A percentile compares a stretch with the other conserved stretches of the same genome.
Evolutionary conservation across 1,140 invertebrate genomes (phyloP).

Genomic region (Harpegnathos saltator): DNA sequence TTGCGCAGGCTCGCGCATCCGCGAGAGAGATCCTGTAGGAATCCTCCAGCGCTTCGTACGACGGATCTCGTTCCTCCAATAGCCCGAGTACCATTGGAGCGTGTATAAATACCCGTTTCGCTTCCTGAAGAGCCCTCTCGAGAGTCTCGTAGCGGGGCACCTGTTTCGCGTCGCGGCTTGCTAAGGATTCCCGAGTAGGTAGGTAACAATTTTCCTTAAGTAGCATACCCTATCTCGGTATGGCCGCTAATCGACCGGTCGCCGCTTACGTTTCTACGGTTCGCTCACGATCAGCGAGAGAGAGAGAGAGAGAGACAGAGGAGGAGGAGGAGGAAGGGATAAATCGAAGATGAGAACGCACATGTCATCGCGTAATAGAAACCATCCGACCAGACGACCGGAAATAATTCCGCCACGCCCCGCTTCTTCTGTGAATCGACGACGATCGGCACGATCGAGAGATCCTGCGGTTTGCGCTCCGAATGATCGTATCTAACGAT

Average conservation of each 20-base stretch:
- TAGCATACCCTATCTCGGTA: constrained; percentile 57
- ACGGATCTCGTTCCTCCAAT: constrained; percentile 18
- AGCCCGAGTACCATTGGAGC: not conserved
- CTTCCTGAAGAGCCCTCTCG: constrained; percentile 45
- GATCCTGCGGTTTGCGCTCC: constrained; percentile 10
- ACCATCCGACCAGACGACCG: constrained; percentile 60
- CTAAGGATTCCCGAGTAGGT: constrained; percentile 51
- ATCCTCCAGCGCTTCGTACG: not conserved
- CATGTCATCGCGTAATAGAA: constrained; percentile 61
- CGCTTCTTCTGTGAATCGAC: not conserved
- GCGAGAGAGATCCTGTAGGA: not conserved
- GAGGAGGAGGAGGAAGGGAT: constrained; percentile 5
- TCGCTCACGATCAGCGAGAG: not conserved
- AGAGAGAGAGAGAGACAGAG: not conserved
- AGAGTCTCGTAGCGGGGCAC: constrained; percentile 1
- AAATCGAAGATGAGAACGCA: constrained; percentile 37
- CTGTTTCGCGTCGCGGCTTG: constrained; percentile 61
- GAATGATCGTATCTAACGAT: constrained; percentile 7
- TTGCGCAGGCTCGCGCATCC: too few relatives aligned
- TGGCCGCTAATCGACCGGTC: constrained; percentile 37
- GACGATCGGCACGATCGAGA: constrained; percentile 28
- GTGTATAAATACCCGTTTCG: constrained; percentile 54
- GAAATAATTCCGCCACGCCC: constrained; percentile 58
- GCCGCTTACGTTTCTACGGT: not conserved
- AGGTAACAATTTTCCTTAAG: constrained; percentile 74